Percentiles rank a stretch among this genome's conserved stretches.
Evolutionary conservation across 2,888 invertebrate genomes (phyloP).

Genomic region (Syrista parreyssii): DNA sequence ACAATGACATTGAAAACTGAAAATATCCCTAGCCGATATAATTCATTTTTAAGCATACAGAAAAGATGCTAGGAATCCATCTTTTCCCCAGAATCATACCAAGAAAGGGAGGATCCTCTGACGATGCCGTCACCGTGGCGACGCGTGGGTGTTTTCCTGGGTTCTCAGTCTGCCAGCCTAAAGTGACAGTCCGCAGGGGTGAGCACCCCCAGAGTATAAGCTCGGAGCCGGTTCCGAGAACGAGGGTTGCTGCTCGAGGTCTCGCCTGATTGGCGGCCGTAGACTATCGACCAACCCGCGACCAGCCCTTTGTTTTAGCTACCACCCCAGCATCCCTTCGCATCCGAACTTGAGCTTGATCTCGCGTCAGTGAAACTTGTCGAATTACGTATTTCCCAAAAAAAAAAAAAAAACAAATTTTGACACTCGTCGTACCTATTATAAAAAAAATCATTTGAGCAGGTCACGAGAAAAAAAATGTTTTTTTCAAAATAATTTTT

Average conservation of each 20-base stretch:
- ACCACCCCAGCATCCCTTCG: conserved; percentile 45
- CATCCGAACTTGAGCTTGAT: background rate
- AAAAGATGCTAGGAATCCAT: background rate
- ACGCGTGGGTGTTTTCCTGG: conserved; percentile 40
- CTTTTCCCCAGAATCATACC: background rate
- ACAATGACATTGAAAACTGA: background rate
- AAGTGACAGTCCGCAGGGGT: conserved; percentile 24
- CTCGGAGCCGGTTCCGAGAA: conserved; percentile 17
- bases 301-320: conserved; percentile 64
- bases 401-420: no score
- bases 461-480: no score
- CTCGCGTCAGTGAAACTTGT: background rate
- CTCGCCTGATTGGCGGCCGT: conserved; percentile 64
- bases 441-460: no score
- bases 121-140: conserved; percentile 52
- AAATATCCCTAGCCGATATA: background rate
- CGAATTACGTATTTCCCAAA: background rate
- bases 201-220: conserved; percentile 35
- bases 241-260: conserved; percentile 47
- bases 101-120: conserved; percentile 7
- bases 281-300: conserved; percentile 65
- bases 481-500: background rate
- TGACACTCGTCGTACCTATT: no score
- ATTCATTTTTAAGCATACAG: background rate
- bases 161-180: background rate